Conservation (phyloP, 2,888 invertebrate species). For the Lamellibrachia columna region DNA sequence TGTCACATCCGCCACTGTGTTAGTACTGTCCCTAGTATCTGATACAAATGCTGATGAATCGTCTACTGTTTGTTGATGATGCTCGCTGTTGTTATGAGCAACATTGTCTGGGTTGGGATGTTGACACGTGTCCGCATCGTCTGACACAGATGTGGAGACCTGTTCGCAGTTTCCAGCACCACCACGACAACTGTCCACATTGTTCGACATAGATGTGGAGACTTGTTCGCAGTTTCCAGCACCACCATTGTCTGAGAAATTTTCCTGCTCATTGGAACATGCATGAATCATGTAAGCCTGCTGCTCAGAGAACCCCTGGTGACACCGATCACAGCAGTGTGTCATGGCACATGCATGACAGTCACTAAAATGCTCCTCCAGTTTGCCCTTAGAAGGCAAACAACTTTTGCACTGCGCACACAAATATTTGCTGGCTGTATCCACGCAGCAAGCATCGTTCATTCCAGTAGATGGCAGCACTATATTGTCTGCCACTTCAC, state of each 20-base stretch:
- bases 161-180: background rate
- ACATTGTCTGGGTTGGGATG: background rate
- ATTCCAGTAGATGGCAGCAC: background rate
- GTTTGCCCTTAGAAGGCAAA: background rate
- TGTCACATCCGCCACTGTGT: background rate
- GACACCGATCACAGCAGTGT: background rate
- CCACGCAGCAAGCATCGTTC: background rate
- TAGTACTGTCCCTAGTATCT: background rate
- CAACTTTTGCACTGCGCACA: background rate
- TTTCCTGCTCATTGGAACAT: background rate
- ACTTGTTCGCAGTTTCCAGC: background rate
- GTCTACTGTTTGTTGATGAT: background rate
- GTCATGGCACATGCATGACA: background rate
- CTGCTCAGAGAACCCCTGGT: background rate
- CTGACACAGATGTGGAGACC: background rate
- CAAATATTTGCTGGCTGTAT: background rate
- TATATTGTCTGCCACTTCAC: background rate
- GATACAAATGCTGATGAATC: background rate
- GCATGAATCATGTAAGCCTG: background rate
- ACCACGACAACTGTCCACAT: background rate
- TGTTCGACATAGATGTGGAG: background rate
- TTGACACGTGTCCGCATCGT: background rate
- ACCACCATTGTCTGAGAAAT: background rate
- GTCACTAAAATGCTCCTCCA: background rate
- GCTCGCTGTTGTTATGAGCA: background rate